These are phyloP conservation scores for Cyanoderma ruficeps DNA, from an alignment of 2,113 vertebrate genomes.

Conservation along the genomic window DNA sequence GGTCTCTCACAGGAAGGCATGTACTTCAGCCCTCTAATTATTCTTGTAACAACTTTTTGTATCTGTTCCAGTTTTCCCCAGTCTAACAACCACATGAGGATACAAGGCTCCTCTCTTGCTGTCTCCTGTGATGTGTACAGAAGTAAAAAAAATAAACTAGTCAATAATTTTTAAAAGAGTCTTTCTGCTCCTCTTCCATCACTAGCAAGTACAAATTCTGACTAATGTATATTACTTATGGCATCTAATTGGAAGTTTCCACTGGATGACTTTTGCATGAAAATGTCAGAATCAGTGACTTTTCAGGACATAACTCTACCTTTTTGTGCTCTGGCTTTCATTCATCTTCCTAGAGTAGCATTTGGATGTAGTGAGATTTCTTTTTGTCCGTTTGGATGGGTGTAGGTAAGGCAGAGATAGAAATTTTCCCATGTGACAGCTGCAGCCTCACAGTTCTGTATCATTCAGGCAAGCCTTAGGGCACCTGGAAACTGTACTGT, in stretches of 20 bases:
- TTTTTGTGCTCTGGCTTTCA: neutral
- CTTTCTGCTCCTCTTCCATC: neutral
- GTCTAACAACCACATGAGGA: neutral
- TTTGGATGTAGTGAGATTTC: neutral
- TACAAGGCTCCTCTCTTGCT: neutral
- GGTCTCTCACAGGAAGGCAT: neutral
- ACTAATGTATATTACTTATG: neutral
- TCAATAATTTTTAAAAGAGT: neutral
- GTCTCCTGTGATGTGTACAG: neutral
- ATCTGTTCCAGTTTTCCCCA: neutral
- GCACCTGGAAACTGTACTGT: neutral
- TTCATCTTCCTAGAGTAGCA: neutral
- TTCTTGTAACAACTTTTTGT: neutral
- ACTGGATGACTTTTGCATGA: neutral
- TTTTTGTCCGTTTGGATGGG: neutral
- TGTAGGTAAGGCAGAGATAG: neutral
- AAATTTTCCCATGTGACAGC: neutral
- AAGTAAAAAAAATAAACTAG: neutral
- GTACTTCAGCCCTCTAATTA: neutral
- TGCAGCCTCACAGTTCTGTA: neutral
- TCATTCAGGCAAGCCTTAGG: neutral
- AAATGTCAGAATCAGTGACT: neutral
- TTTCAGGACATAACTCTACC: neutral
- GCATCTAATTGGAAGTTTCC: neutral
- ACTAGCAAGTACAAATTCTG: neutral